A percentile compares a stretch with the other conserved stretches of the same genome.
These are phyloP conservation scores for Pollenia labialis DNA, from an alignment of 2,888 invertebrate species.

Conservation along the genomic window DNA sequence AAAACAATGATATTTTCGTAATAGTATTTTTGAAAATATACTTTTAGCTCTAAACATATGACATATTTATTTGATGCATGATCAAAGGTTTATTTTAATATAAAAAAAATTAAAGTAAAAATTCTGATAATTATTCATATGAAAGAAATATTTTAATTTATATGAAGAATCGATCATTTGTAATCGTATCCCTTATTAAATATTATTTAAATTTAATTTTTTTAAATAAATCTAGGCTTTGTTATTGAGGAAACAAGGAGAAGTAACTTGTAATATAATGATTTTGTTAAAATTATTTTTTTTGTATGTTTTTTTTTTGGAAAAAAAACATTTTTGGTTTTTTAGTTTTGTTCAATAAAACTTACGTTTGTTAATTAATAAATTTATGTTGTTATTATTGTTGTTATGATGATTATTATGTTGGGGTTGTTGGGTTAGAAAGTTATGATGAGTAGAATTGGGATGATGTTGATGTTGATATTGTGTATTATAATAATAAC, in stretches of 20 bases:
- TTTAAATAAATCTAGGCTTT: slow-evolving; percentile 15
- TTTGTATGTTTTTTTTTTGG: slow-evolving; percentile 18
- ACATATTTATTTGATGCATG: slow-evolving; percentile 1
- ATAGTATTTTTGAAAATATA: background rate
- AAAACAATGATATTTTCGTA: too few relatives aligned
- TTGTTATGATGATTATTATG: slow-evolving; percentile 59
- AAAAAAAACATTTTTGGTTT: slow-evolving; percentile 32
- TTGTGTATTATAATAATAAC: slow-evolving; percentile 72
- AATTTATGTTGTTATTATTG: slow-evolving; percentile 65
- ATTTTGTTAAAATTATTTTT: slow-evolving; percentile 38
- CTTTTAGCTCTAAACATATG: background rate
- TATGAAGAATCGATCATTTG: background rate
- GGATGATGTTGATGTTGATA: slow-evolving; percentile 67
- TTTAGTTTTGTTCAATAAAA: slow-evolving; percentile 57
- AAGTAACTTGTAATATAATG: background rate
- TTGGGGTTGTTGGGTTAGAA: slow-evolving; percentile 68
- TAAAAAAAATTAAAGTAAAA: background rate
- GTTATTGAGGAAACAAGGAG: slow-evolving; percentile 10
- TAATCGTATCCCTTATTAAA: background rate
- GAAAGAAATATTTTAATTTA: background rate
- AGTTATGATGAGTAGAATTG: slow-evolving; percentile 60
- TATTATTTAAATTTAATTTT: slow-evolving; percentile 27
- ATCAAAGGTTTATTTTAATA: background rate
- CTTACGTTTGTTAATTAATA: slow-evolving; percentile 71
- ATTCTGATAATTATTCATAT: background rate